These are phyloP conservation scores for Rhynchopsitta pachyrhyncha DNA, from an alignment of 2,113 vertebrate genomes.

Conservation along the genomic window DNA sequence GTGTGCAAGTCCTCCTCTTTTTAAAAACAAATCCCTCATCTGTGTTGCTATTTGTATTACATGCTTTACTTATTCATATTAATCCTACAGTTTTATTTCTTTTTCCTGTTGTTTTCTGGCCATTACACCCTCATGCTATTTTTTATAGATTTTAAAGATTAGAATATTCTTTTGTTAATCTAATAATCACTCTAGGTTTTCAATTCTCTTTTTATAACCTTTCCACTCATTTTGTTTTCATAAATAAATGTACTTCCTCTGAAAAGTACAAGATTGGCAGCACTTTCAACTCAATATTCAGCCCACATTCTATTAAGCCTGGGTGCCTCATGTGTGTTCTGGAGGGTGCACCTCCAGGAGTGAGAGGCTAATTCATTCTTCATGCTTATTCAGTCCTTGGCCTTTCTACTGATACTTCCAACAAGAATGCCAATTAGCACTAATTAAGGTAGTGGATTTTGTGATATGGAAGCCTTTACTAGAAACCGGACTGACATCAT, in stretches of 20 bases:
- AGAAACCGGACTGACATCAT: background rate
- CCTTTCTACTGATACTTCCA: constrained; percentile 7
- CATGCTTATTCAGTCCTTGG: background rate
- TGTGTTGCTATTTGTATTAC: background rate
- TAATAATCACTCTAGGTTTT: background rate
- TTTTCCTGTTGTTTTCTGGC: background rate
- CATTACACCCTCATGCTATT: background rate
- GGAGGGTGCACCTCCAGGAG: background rate
- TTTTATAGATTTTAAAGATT: background rate
- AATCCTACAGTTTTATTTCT: background rate
- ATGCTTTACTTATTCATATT: background rate
- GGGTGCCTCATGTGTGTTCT: background rate
- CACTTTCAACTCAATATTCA: background rate
- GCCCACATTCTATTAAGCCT: background rate
- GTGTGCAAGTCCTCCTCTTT: background rate
- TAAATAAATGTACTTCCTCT: background rate
- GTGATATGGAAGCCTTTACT: background rate
- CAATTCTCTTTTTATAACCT: background rate
- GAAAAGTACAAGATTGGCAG: background rate
- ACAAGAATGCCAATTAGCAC: constrained; percentile 9
- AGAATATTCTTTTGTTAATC: background rate
- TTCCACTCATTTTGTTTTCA: background rate
- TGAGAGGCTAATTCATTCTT: background rate
- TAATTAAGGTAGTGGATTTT: constrained; percentile 15
- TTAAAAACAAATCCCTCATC: background rate